phyloP scores from a whole-genome alignment of 2,888 invertebrate genomes.

The Dynastes tityus region DNA sequence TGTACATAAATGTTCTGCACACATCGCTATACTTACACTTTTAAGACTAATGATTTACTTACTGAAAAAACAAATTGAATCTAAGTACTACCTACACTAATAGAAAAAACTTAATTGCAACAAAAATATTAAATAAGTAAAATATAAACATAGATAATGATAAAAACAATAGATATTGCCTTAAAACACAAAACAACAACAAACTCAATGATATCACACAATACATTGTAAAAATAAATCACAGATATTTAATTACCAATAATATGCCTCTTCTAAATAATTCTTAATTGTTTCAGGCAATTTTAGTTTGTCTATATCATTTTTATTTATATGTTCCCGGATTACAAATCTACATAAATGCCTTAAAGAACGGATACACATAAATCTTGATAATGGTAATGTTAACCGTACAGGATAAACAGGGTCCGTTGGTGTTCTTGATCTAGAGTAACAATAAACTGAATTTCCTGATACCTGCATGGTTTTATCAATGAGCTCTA shows the following conservation, averaged over 20 bases:
- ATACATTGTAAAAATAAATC: slow-evolving; percentile 41
- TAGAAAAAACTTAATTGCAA: slow-evolving; percentile 30
- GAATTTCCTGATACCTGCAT: slow-evolving; percentile 80
- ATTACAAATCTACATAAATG: slow-evolving; percentile 84
- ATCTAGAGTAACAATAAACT: slow-evolving; percentile 82
- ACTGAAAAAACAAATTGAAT: slow-evolving; percentile 5
- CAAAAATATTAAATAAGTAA: slow-evolving; percentile 24
- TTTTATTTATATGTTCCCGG: slow-evolving; percentile 78
- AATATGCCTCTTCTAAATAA: slow-evolving; percentile 72
- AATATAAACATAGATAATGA: slow-evolving; percentile 17
- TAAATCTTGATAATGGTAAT: slow-evolving; percentile 83
- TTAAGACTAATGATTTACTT: slow-evolving; percentile 23
- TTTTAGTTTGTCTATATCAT: slow-evolving; percentile 81
- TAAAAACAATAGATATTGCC: slow-evolving; percentile 26
- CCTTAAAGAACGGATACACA: slow-evolving; percentile 80
- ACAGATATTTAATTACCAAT: slow-evolving; percentile 50
- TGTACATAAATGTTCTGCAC: slow-evolving; percentile 10
- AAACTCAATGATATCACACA: slow-evolving; percentile 44
- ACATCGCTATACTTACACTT: neutral
- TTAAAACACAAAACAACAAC: slow-evolving; percentile 40
- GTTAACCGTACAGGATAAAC: slow-evolving; percentile 83
- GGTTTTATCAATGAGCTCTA: slow-evolving; percentile 83
- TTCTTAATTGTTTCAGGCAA: slow-evolving; percentile 74
- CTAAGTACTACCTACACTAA: slow-evolving; percentile 28
- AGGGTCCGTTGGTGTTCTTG: slow-evolving; percentile 78